phyloP scores from a whole-genome alignment of 2,888 invertebrate species.

The Helobdella robusta region DNA sequence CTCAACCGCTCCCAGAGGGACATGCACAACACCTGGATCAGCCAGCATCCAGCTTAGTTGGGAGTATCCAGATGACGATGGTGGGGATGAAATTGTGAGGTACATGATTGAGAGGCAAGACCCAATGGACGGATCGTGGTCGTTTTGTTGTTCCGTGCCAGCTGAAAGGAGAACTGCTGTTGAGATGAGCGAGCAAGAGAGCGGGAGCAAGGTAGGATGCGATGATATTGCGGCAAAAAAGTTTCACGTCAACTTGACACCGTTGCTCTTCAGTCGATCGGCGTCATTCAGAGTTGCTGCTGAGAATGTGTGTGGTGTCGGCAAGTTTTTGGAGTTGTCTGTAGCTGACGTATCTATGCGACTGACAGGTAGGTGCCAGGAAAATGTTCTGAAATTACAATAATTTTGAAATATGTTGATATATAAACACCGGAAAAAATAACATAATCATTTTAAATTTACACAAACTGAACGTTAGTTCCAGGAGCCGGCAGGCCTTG shows the following conservation, averaged over 20 bases:
- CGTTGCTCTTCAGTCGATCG: slow-evolving; percentile 25
- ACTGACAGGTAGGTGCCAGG: slow-evolving; percentile 14
- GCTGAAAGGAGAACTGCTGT: neutral
- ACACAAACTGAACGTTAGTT: too few relatives aligned
- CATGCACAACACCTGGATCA: slow-evolving; percentile 39
- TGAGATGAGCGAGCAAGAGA: too few relatives aligned
- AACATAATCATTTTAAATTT: too few relatives aligned
- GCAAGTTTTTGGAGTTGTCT: slow-evolving; percentile 40
- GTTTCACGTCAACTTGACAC: slow-evolving; percentile 4
- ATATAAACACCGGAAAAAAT: too few relatives aligned
- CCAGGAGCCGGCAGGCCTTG: slow-evolving; percentile 29
- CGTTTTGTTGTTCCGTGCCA: slow-evolving; percentile 1
- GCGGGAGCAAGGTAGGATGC: too few relatives aligned
- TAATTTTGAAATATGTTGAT: too few relatives aligned
- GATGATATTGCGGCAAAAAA: too few relatives aligned
- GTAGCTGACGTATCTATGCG: slow-evolving; percentile 8
- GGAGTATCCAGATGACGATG: slow-evolving; percentile 47
- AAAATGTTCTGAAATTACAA: too few relatives aligned
- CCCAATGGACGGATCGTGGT: neutral
- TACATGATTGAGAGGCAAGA: slow-evolving; percentile 41
- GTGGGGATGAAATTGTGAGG: slow-evolving; percentile 31
- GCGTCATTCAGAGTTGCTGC: slow-evolving; percentile 34
- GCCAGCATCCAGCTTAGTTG: slow-evolving; percentile 70
- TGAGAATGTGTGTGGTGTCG: slow-evolving; percentile 65
- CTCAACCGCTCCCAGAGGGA: too few relatives aligned